Base-by-base conservation (phyloP, 2,888 invertebrate genomes). In the Eubasilissa splendida region DNA sequence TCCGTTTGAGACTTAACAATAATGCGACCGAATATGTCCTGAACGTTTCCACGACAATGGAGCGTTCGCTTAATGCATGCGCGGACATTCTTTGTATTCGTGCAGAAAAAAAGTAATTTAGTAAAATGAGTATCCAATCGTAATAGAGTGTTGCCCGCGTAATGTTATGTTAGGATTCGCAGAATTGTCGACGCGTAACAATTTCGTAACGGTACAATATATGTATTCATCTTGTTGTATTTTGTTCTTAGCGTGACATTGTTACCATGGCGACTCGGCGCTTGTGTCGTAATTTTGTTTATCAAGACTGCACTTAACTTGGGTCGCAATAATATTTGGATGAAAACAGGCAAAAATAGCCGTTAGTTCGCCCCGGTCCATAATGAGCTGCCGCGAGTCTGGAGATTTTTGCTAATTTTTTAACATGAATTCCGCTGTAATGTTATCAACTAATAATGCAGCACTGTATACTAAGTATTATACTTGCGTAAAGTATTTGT, bases 161-260 rank as follows among this genome's bases (percentile, higher is more conserved):
- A 56, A 73, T 56, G 22, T 33, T 50, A n/a, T 8, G 70, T 53
- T 53, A 52, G 5, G 22, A 4, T 14, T 68, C 31, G 33, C 71
- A 9, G 58, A 73, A 8, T 33, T 33, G 58, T 56, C 56, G 71
- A 73, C 71, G 71, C 71, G 71, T 73, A 58, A 73, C 71, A 73
- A 33, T 73, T 73, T 73, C n/a, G 33, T 58, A 73, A 73, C 71
- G 71, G 71, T 12, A 73, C 8, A 33, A 11, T 7, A 42, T 42
- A 52, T 68, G 50, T 58, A 56, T 73, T 71, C 54, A 56, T 71
- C 71, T 12, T 54, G 71, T 70, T 68, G 8, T 9, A 68, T 12
- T 53, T 68, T 53, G 50, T 22, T 68, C 53, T 53, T 12, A 56
- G 8, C 58, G 56, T 12, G 65, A 12, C 42, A 65, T 65, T 65